Evolutionary conservation across 2,113 vertebrate species (phyloP), one percentile per base, ranked within the genome.

Genomic region (Isurus oxyrinchus): DNA sequence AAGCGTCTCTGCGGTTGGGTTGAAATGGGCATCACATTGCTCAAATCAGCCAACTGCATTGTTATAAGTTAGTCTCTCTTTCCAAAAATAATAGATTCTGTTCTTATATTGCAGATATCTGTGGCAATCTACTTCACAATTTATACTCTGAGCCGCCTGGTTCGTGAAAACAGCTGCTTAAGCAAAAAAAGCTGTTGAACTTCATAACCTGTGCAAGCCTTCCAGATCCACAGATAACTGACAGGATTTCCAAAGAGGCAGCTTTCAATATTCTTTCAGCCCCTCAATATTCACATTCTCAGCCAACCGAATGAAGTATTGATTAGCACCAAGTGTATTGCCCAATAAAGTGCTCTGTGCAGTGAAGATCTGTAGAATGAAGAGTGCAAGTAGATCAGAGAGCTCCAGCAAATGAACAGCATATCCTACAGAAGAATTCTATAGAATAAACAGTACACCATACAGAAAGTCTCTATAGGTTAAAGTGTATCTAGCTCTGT

Each of bases 61-160:
- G 67, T 72, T 95, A 53, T 23, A 95, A 95, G 49, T 95, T 69
- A 35, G 67, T 13, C 31, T 55, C 94, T 55, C 94, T 35, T 55
- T 72, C 94, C 44, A 55, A 72, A 49, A 95, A 95, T 95, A 95
- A 95, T 76, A 72, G 66, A 72, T 53, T 55, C 27, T 72, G 94
- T 44, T 69, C 8, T 66, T 69, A 31, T 69, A 35, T 72, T 95
- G 67, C 66, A 55, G 44, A 53, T 35, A 76, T 76, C 67, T 72
- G 67, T 55, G 3, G 5, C 16, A 25, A 95, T 72, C 13, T 35
- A 35, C 94, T 95, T 27, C n/a, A 66, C 66, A 49, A 53, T 95
- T 95, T 95, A 72, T 95, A 53, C 66, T 2, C 27, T 53, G 44
- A 53, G 8, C 40, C 0, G 27, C 40, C 11, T 72, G 44, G 4